Base-by-base conservation (phyloP, 2,113 vertebrate species). In the Planiliza haematocheilus region DNA sequence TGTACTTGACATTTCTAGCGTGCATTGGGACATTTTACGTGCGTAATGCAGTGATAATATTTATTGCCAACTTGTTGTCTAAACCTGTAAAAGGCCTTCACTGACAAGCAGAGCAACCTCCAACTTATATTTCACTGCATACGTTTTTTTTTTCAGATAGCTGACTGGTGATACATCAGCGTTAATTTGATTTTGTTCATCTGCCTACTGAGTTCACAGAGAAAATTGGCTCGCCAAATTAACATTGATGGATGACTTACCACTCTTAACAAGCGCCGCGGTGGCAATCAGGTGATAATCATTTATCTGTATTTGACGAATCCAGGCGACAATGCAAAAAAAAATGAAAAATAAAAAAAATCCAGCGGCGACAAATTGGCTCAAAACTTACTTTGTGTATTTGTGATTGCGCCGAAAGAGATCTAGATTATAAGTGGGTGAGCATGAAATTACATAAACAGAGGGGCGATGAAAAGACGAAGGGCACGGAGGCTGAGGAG, bases 171-270 rank as follows among this genome's bases (percentile, higher is more conserved):
- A 72, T 18, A 46, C 65, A 58, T 81, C 70, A 56, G 61, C 10
- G 56, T 56, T 72, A 66, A 81, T 83, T 62, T 53, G 61, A 72
- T 86, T 75, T 55, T 57, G 57, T 69, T 79, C 48, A 50, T 77
- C 56, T 60, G 21, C 39, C 34, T 59, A 14, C 64, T 9, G 42
- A 66, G 50, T 56, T 70, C 43, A 60, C 16, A 0, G 48, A 51
- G 38, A 49, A 64, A 74, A 77, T n/a, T 62, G 65, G 17, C 49
- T 62, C 6, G 36, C 18, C 38, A 76, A 76, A 74, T 77, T 66
- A 72, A 14, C 78, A 52, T 12, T 69, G 75, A 86, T 69, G 50
- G 51, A 79, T 70, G 81, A 59, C 52, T 75, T 38, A 62, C 6
- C 1, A n/a, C 42, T 68, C 30, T 50, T 60, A 62, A 79, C 59